A percentile compares a stretch with the other conserved stretches of the same genome.
Conservation (phyloP, 2,797 vertebrate genomes). For the Echiichthys vipera region DNA sequence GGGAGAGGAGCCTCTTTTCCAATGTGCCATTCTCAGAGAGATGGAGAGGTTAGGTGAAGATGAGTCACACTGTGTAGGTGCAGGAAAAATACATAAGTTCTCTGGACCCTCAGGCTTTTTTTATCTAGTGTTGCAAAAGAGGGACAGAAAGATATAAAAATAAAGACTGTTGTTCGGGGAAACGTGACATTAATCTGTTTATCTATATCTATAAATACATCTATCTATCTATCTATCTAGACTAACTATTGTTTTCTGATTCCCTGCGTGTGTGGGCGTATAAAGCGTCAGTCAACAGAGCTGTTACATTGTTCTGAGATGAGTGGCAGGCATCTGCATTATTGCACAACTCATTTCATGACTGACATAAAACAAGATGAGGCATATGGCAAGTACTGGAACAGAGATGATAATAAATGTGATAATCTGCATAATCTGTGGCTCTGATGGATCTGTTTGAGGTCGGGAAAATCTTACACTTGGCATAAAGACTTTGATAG, state of each 20-base stretch:
- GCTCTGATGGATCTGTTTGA: not conserved
- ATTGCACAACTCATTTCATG: conserved; percentile 16
- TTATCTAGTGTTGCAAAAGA: conserved; percentile 44
- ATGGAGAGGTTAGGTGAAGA: conserved; percentile 60
- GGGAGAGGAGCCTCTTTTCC: conserved; percentile 52
- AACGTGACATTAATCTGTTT: conserved; percentile 21
- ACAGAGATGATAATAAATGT: conserved; percentile 4
- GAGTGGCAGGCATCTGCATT: conserved; percentile 27
- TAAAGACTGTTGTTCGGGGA: conserved; percentile 13
- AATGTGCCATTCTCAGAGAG: conserved; percentile 44
- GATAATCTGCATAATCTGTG: conserved; percentile 6
- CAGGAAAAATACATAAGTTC: conserved; percentile 68
- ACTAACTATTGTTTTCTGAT: conserved; percentile 9
- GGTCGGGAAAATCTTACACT: not conserved
- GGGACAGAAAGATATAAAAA: conserved; percentile 34
- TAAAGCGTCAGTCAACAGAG: conserved; percentile 44
- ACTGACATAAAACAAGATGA: conserved; percentile 24
- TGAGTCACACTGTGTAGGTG: conserved; percentile 79
- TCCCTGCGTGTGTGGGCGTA: conserved; percentile 34
- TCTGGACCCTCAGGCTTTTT: conserved; percentile 65
- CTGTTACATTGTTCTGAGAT: conserved; percentile 35
- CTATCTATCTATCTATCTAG: conserved; percentile 22
- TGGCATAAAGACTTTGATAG: not conserved
- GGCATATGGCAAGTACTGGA: not conserved
- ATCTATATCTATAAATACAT: conserved; percentile 36